Evolutionary conservation across 2,888 invertebrate genomes (phyloP).

Genomic region (Bimastos eiseni): DNA sequence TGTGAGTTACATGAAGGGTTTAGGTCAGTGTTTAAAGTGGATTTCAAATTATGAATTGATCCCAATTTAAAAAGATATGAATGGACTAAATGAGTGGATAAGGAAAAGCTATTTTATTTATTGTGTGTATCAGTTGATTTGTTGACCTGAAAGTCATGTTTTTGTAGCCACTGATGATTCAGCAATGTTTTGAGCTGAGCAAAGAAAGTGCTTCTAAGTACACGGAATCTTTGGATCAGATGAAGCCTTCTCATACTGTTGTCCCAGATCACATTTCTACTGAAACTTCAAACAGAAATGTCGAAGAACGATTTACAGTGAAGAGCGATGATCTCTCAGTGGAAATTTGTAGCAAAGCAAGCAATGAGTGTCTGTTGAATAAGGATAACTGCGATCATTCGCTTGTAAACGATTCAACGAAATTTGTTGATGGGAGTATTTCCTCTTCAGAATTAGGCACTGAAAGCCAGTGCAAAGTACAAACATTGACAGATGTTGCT

Average conservation of each 20-base stretch:
- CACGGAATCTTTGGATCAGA: background rate
- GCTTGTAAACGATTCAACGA: background rate
- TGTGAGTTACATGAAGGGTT: background rate
- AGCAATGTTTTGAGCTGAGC: background rate
- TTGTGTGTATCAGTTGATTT: background rate
- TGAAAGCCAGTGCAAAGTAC: background rate
- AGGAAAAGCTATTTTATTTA: background rate
- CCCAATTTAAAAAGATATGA: background rate
- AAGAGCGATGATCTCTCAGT: background rate
- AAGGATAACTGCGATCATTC: background rate
- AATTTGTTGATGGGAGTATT: background rate
- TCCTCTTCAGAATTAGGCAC: slow-evolving; percentile 13
- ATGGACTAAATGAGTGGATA: background rate
- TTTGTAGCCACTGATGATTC: background rate
- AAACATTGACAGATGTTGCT: background rate
- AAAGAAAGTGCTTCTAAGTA: background rate
- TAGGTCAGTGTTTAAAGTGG: background rate
- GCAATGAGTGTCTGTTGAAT: background rate
- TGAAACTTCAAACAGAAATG: background rate
- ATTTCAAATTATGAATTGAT: background rate
- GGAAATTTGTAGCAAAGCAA: background rate
- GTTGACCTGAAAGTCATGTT: background rate
- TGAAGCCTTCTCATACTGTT: background rate
- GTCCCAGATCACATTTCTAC: background rate
- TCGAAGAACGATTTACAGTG: background rate